Percentiles rank a stretch among this genome's conserved stretches.
Conservation (phyloP, 2,888 invertebrate genomes). For the Phyto melanocephala region DNA sequence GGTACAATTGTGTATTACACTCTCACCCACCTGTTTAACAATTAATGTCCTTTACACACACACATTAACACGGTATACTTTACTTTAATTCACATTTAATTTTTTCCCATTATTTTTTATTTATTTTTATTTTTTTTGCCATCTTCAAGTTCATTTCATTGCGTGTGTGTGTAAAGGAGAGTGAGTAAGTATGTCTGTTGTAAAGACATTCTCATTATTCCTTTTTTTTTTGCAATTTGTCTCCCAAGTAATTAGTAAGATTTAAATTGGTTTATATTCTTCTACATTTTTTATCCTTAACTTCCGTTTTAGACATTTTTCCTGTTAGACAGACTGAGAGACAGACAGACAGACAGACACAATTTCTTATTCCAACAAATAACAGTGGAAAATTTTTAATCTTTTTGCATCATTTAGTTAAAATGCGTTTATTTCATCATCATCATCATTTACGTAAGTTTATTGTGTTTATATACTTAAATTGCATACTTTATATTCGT, state of each 20-base stretch:
- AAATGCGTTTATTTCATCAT: constrained; percentile 50
- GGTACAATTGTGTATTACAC: neutral
- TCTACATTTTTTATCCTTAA: constrained; percentile 57
- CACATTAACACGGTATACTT: constrained; percentile 20
- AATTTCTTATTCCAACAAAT: constrained; percentile 40
- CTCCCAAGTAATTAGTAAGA: constrained; percentile 77
- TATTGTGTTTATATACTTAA: constrained; percentile 41
- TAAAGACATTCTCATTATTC: neutral
- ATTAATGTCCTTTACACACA: constrained; percentile 46
- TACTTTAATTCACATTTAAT: constrained; percentile 59
- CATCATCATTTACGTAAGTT: constrained; percentile 37
- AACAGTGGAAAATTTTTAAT: constrained; percentile 30
- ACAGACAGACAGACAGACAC: neutral
- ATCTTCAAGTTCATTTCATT: neutral
- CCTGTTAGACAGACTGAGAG: constrained; percentile 14
- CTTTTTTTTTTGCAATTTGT: constrained; percentile 72
- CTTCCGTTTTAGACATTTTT: constrained; percentile 64
- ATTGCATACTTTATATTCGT: constrained; percentile 30
- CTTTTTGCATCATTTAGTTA: constrained; percentile 33
- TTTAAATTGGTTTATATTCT: constrained; percentile 74
- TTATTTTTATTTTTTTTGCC: neutral
- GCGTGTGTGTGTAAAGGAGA: neutral
- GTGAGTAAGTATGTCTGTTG: neutral
- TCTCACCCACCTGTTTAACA: constrained; percentile 64
- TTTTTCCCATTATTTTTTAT: constrained; percentile 31